phyloP scores from a whole-genome alignment of 1,140 invertebrate species.

The Condylostylus longicornis region DNA sequence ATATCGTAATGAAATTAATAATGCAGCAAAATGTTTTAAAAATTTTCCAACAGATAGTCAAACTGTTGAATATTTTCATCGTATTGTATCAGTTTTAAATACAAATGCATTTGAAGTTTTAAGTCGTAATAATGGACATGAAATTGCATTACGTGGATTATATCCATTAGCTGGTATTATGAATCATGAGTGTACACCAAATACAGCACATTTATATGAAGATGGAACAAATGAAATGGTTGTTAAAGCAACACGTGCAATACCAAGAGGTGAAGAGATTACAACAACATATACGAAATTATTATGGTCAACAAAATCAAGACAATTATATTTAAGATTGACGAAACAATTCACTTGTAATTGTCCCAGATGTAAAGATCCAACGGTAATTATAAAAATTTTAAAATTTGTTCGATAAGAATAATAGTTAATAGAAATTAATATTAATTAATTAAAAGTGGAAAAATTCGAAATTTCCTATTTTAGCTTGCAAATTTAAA shows the following conservation, averaged over 20 bases:
- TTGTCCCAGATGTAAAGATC: slow-evolving; percentile 54
- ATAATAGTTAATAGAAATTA: not conserved
- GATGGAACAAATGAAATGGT: slow-evolving; percentile 40
- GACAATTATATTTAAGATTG: slow-evolving; percentile 45
- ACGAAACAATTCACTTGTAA: slow-evolving; percentile 62
- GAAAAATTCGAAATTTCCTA: not conserved
- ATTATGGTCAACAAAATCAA: slow-evolving; percentile 51
- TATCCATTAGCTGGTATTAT: slow-evolving; percentile 57
- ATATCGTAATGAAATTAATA: slow-evolving; percentile 42
- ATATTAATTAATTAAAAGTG: not conserved
- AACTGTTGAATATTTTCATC: slow-evolving; percentile 27
- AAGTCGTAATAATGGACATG: slow-evolving; percentile 32
- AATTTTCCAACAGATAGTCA: slow-evolving; percentile 36
- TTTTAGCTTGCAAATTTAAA: not conserved
- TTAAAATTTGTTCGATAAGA: not conserved
- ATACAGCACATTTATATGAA: slow-evolving; percentile 53
- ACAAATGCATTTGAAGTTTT: slow-evolving; percentile 59
- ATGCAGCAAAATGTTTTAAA: slow-evolving; percentile 42
- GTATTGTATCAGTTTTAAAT: slow-evolving; percentile 44
- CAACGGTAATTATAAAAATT: slow-evolving; percentile 34
- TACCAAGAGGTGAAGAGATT: slow-evolving; percentile 50
- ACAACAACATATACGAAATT: slow-evolving; percentile 57
- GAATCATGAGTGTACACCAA: slow-evolving; percentile 62
- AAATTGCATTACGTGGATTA: slow-evolving; percentile 46
- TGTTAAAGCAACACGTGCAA: slow-evolving; percentile 47